Base-by-base conservation (phyloP, 2,888 invertebrate genomes). In the Vandiemenella viatica region DNA sequence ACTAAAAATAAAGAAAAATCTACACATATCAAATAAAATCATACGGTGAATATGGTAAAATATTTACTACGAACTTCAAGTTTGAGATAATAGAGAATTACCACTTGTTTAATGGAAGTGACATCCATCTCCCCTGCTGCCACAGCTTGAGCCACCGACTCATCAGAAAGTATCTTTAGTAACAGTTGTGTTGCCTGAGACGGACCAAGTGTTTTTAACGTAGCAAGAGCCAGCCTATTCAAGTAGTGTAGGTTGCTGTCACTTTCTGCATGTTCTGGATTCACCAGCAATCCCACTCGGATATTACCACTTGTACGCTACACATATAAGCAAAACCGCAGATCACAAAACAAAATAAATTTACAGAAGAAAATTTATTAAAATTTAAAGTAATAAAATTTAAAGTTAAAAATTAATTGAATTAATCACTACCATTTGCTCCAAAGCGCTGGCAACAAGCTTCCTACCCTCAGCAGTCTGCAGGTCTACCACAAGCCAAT, bases 401-500 rank as follows among this genome's bases (percentile, higher is more conserved):
- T 18, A n/a, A n/a, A n/a, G n/a, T n/a, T n/a, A n/a, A n/a, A n/a
- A n/a, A n/a, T n/a, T n/a, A 43, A 38, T 46, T 38, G 1, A 5
- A 8, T 17, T 22, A n/a, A 16, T 17, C n/a, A 41, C 17, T 32
- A 53, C 50, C 75, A 86, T 76, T 61, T 82, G 83, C 23, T 77
- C 75, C 43, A 89, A 63, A 1, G 91, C 87, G 60, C 83, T 80
- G 52, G 71, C 69, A 37, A 95, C 65, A 45, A 96, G 67, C 18
- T 76, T 69, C 55, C 87, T 75, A 0, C 92, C 85, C 51, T 76
- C 70, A 1, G 65, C 61, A 8, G 78, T 74, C 54, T 85, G 83
- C 50, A 95, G 74, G 69, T 98, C 92, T 7, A 80, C 81, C 19
- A 87, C 79, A 22, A 97, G 67, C 96, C 96, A 97, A 54, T 90